Conservation (phyloP, 2,888 invertebrate genomes). For the Drosophila koepferae region DNA sequence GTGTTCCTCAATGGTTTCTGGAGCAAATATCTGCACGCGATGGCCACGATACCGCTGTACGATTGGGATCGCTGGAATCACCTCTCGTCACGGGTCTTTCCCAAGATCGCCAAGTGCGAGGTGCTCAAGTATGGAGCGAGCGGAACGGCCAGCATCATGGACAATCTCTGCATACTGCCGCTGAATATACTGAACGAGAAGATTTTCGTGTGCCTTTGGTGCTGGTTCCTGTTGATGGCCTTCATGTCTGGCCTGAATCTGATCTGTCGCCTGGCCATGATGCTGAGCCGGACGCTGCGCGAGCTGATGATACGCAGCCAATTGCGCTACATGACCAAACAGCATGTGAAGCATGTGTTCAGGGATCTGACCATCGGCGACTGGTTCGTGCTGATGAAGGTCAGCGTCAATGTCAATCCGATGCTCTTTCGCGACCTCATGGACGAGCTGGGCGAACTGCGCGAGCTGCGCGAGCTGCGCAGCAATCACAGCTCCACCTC, state of each 20-base stretch:
- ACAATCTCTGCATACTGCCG: slow-evolving; percentile 91
- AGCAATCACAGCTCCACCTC: slow-evolving; percentile 43
- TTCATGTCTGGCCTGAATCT: slow-evolving; percentile 88
- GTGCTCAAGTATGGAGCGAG: slow-evolving; percentile 95
- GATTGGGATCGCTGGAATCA: slow-evolving; percentile 84
- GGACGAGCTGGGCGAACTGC: slow-evolving; percentile 85
- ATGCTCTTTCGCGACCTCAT: slow-evolving; percentile 89
- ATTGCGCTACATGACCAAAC: slow-evolving; percentile 73
- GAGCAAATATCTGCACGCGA: slow-evolving; percentile 80
- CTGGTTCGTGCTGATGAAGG: slow-evolving; percentile 91
- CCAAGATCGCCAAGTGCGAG: slow-evolving; percentile 93
- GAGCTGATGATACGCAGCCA: slow-evolving; percentile 78
- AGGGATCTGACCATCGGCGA: slow-evolving; percentile 87
- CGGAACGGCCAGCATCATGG: slow-evolving; percentile 92
- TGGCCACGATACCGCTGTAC: slow-evolving; percentile 77
- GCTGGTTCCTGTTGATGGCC: slow-evolving; percentile 90
- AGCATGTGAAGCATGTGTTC: slow-evolving; percentile 71
- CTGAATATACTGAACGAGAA: slow-evolving; percentile 93
- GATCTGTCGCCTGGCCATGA: slow-evolving; percentile 88
- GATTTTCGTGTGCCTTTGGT: slow-evolving; percentile 90
- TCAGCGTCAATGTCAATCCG: slow-evolving; percentile 92
- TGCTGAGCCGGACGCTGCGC: slow-evolving; percentile 85
- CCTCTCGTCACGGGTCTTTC: slow-evolving; percentile 83
- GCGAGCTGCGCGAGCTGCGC: slow-evolving; percentile 84
- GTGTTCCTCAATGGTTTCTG: slow-evolving; percentile 83